phyloP scores from a whole-genome alignment of 2,888 invertebrate genomes.

The Nemapogon koenigi region DNA sequence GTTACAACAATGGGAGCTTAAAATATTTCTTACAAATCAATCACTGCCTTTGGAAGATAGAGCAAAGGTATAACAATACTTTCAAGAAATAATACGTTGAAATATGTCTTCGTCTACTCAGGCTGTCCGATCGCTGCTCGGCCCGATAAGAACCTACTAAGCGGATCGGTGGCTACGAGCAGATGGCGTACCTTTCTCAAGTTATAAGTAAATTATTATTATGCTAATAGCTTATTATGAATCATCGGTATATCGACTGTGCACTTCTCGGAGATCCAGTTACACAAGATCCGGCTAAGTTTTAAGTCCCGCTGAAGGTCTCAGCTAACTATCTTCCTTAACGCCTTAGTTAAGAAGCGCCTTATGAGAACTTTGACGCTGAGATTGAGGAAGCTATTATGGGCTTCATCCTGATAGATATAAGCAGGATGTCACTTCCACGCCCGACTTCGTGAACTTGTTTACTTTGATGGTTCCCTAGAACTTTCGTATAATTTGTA shows the following conservation, averaged over 20 bases:
- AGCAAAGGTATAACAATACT: no score
- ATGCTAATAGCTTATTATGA: slow-evolving; percentile 57
- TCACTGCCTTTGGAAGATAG: no score
- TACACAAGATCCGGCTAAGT: slow-evolving; percentile 56
- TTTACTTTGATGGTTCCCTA: slow-evolving; percentile 49
- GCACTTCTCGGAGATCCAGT: slow-evolving; percentile 49
- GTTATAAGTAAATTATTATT: slow-evolving; percentile 31
- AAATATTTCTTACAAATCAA: no score
- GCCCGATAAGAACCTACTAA: not conserved
- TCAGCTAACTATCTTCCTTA: slow-evolving; percentile 60
- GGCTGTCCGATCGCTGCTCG: slow-evolving; percentile 11
- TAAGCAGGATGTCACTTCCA: slow-evolving; percentile 62
- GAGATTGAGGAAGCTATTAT: slow-evolving; percentile 64
- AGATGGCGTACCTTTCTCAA: slow-evolving; percentile 9
- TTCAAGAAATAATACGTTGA: no score
- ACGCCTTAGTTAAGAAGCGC: slow-evolving; percentile 62
- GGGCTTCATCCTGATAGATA: slow-evolving; percentile 58
- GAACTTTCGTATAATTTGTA: slow-evolving; percentile 46
- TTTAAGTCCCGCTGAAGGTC: slow-evolving; percentile 59
- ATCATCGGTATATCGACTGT: slow-evolving; percentile 40
- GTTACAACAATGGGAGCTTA: no score
- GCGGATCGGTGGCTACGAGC: slow-evolving; percentile 4
- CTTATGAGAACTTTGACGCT: slow-evolving; percentile 63
- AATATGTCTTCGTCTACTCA: no score
- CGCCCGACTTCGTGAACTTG: slow-evolving; percentile 56